Base-by-base conservation (phyloP, 2,888 invertebrate species). In the Balanococcus diminutus region DNA sequence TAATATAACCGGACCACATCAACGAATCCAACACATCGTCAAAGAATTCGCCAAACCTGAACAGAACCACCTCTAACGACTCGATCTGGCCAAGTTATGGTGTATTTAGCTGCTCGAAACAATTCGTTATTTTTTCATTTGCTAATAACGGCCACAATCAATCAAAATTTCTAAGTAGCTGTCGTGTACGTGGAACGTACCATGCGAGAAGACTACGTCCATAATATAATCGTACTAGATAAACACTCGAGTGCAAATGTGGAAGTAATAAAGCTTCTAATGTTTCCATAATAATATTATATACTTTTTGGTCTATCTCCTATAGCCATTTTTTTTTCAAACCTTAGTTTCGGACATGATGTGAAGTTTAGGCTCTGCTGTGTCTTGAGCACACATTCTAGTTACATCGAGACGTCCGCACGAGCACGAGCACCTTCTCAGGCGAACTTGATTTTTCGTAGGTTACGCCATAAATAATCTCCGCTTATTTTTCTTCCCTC, bases 391-490 rank as follows among this genome's bases (percentile, higher is more conserved):
- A 56, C 22, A 19, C 56, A 56, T 22, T 56, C 22, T 56, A 22
- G 11, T 1, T 22, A 56, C 22, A 11, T 56, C 6, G 56, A 56
- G 56, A 56, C 56, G 56, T 6, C 19, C 56, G 56, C 67, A 67
- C 67, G 28, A n/a, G n/a, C 67, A 28, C 67, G 3, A 28, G 67
- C 67, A 4, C 28, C 5, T 31, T 67, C 28, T 25, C 28, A n/a
- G 28, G 67, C 67, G 67, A 67, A 67, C 67, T 67, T 67, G 67
- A 67, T 67, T 67, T 56, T 67, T 67, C 67, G 67, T 67, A 67
- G 67, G 67, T 67, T 67, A 67, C 67, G 67, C 67, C 67, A 67
- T 67, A 67, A 67, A 67, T 67, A 67, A 67, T 67, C n/a, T 25
- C 14, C 28, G 67, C 28, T 67, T 67, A 28, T 28, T 28, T 67